phyloP scores from a whole-genome alignment of 1,140 invertebrate species.

The Linepithema humile region DNA sequence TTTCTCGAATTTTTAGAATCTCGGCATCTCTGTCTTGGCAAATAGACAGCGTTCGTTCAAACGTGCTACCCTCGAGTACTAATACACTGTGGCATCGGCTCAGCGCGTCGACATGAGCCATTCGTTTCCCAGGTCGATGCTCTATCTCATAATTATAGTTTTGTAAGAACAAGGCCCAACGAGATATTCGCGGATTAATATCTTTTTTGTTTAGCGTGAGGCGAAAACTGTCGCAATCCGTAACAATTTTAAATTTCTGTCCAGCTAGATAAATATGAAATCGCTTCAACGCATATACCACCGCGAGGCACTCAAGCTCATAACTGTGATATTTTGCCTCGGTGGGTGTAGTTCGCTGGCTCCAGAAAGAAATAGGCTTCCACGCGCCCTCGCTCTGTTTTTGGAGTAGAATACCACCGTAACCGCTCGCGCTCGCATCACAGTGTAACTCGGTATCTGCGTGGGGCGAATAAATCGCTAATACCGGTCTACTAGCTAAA shows the following conservation, averaged over 20 bases:
- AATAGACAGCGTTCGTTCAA: conserved; percentile 21
- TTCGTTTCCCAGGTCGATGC: background rate
- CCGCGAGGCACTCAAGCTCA: too few relatives aligned
- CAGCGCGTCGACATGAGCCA: background rate
- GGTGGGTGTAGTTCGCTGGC: background rate
- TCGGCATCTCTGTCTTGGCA: conserved; percentile 1
- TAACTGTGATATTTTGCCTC: conserved; percentile 65
- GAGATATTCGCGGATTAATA: conserved; percentile 29
- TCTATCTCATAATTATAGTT: background rate
- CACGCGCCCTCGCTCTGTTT: background rate
- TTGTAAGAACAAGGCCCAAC: conserved; percentile 9
- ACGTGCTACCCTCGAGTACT: too few relatives aligned
- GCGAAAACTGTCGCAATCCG: too few relatives aligned
- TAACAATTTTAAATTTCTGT: conserved; percentile 75
- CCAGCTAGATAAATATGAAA: conserved; percentile 77
- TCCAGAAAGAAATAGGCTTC: background rate
- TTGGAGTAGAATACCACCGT: background rate
- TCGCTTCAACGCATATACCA: conserved; percentile 57
- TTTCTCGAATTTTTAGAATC: background rate
- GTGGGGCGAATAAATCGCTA: background rate
- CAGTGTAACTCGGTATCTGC: background rate
- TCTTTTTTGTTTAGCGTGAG: conserved; percentile 72
- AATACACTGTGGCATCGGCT: background rate
- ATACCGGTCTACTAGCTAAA: background rate
- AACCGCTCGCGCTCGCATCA: background rate